phyloP scores from a whole-genome alignment of 2,888 invertebrate species.

The Flexamia atlantica region DNA sequence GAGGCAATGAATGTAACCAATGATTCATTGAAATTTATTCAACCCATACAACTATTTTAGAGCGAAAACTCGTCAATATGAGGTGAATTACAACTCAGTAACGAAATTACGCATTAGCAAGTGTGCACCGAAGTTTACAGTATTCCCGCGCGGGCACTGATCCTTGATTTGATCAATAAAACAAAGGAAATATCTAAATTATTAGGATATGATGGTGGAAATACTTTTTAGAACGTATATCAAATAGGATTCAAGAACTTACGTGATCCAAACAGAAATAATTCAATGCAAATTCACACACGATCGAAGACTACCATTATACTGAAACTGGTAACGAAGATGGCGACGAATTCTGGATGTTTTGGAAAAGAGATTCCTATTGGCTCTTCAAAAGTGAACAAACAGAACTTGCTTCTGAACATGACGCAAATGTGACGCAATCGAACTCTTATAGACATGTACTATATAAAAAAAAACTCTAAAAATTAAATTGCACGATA shows the following conservation, averaged over 20 bases:
- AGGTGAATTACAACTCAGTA: background rate
- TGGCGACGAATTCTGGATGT: conserved; percentile 40
- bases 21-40: no score
- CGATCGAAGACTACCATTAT: conserved; percentile 25
- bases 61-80: background rate
- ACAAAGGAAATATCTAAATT: background rate
- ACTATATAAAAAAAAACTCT: conserved; percentile 59
- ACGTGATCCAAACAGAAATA: background rate
- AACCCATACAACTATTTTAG: no score
- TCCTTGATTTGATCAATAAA: background rate
- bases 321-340: background rate
- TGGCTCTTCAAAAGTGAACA: conserved; percentile 32
- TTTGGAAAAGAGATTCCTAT: conserved; percentile 35
- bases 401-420: conserved; percentile 1
- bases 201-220: background rate
- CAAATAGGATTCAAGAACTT: background rate
- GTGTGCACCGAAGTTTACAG: conserved; percentile 31
- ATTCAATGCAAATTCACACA: background rate
- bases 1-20: no score
- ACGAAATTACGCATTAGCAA: conserved; percentile 29
- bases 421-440: conserved; percentile 41
- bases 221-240: background rate
- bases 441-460: background rate
- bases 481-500: no score
- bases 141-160: conserved; percentile 28